Evolutionary conservation across 2,113 vertebrate genomes (phyloP).

Genomic region (Equus quagga): DNA sequence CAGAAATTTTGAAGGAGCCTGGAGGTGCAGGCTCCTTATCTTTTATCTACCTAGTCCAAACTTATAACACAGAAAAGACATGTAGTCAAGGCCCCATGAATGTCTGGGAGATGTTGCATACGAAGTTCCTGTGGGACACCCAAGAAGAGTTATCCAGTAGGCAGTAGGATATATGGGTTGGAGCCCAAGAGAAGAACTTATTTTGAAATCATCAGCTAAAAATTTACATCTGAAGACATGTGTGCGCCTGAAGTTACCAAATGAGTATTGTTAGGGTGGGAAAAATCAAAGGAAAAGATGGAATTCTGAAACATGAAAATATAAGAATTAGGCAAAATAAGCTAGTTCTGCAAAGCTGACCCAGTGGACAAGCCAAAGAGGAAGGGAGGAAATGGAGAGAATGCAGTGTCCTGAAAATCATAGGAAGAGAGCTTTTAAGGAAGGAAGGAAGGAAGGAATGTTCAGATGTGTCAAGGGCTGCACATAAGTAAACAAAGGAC

Average conservation of each 20-base stretch:
- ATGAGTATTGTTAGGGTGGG: background rate
- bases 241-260: background rate
- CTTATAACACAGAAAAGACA: background rate
- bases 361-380: background rate
- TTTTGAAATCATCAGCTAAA: background rate
- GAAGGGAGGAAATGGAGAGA: background rate
- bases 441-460: background rate
- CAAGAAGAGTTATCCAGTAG: background rate
- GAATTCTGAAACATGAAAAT: background rate
- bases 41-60: background rate
- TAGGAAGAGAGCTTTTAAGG: background rate
- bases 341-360: background rate
- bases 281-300: background rate
- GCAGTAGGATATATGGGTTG: background rate
- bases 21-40: background rate
- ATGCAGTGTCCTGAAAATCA: background rate
- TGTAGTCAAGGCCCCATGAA: background rate
- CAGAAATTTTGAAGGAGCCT: background rate
- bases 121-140: background rate
- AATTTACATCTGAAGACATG: background rate
- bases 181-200: background rate
- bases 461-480: background rate
- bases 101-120: background rate
- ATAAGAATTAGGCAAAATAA: background rate
- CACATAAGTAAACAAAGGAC: background rate